These are phyloP conservation scores for Drosophila tani DNA, from an alignment of 1,140 invertebrate species.

Conservation along the genomic window DNA sequence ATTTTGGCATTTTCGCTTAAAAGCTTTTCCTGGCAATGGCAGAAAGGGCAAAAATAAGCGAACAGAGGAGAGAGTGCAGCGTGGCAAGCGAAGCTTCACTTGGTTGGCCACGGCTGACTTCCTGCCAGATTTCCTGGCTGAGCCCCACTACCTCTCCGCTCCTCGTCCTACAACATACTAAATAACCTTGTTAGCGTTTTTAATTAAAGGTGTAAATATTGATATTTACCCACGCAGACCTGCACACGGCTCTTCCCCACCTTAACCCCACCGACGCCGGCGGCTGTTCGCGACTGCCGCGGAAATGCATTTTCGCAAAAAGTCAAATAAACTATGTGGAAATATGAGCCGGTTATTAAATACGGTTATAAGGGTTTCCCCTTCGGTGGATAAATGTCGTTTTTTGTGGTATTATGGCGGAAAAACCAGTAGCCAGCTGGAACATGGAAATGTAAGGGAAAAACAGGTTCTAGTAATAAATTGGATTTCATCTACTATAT, in stretches of 20 bases:
- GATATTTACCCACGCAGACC: constrained; percentile 75
- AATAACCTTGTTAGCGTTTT: constrained; percentile 84
- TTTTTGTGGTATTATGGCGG: constrained; percentile 17
- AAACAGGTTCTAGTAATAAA: background rate
- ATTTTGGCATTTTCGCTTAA: constrained; percentile 74
- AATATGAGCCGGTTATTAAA: constrained; percentile 67
- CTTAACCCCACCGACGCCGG: constrained; percentile 10
- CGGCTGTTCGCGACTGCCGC: constrained; percentile 49
- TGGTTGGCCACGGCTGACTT: constrained; percentile 63
- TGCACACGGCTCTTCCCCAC: constrained; percentile 13
- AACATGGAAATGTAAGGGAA: background rate
- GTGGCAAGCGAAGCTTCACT: constrained; percentile 28
- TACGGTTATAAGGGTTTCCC: constrained; percentile 36
- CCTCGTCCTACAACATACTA: constrained; percentile 49
- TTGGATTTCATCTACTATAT: background rate
- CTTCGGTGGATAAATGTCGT: constrained; percentile 23
- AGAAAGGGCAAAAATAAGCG: constrained; percentile 23
- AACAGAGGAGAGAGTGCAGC: constrained; percentile 8
- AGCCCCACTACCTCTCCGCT: background rate
- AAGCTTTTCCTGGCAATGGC: constrained; percentile 61
- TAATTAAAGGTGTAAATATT: constrained; percentile 85
- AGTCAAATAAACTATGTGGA: constrained; percentile 78
- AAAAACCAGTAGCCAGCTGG: constrained; percentile 1
- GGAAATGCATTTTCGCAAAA: constrained; percentile 75
- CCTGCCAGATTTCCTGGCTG: constrained; percentile 60